A percentile compares a stretch with the other conserved stretches of the same genome.
These are phyloP conservation scores for Buathra laborator DNA, from an alignment of 2,888 invertebrate species.

Conservation along the genomic window DNA sequence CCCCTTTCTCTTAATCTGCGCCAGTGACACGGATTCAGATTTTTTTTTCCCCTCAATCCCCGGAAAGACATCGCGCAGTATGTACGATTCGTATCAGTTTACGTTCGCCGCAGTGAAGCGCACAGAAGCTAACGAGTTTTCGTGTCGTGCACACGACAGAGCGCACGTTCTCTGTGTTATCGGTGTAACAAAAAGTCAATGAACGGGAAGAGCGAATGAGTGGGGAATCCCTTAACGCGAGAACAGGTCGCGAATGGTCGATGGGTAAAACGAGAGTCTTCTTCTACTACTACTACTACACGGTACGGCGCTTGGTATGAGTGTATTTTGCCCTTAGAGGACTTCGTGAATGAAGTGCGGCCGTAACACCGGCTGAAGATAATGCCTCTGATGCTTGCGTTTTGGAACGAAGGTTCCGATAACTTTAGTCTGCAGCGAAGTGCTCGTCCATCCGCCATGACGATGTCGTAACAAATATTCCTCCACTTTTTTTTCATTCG, in stretches of 20 bases:
- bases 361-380: slow-evolving; percentile 17
- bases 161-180: neutral
- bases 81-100: slow-evolving; percentile 2
- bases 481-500: neutral
- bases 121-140: slow-evolving; percentile 44
- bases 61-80: neutral
- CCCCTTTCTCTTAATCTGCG: neutral
- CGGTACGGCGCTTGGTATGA: slow-evolving; percentile 4
- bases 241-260: slow-evolving; percentile 9
- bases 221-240: slow-evolving; percentile 32
- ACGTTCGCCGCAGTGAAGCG: neutral
- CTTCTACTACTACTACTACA: slow-evolving; percentile 13
- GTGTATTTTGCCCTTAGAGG: slow-evolving; percentile 28
- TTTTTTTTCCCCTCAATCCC: neutral
- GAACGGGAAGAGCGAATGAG: slow-evolving; percentile 24
- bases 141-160: slow-evolving; percentile 33
- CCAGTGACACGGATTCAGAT: neutral
- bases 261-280: slow-evolving; percentile 24
- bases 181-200: slow-evolving; percentile 30
- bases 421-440: neutral
- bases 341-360: slow-evolving; percentile 9
- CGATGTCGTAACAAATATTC: slow-evolving; percentile 9
- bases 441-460: neutral
- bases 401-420: slow-evolving; percentile 6
- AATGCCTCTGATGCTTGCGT: slow-evolving; percentile 8